Percentiles rank a stretch among this genome's conserved stretches.
Conservation (phyloP, 2,113 vertebrate species). For the Vicugna pacos region DNA sequence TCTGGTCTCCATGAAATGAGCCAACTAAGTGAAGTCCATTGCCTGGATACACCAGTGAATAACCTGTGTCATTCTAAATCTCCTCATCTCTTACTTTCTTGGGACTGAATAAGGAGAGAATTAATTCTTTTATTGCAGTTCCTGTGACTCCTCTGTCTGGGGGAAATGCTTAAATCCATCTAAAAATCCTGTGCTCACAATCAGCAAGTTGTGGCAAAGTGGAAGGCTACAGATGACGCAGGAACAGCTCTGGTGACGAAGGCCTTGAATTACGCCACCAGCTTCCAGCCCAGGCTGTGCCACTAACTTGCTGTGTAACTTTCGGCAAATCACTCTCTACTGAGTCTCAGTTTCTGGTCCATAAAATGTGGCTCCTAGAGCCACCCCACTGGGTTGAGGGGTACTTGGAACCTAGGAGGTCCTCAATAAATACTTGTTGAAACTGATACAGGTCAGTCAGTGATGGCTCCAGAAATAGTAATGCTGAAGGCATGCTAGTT, state of each 20-base stretch:
- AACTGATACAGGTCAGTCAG: neutral
- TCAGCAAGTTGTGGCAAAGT: neutral
- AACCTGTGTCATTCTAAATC: neutral
- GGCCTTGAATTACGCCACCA: neutral
- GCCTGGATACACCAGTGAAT: neutral
- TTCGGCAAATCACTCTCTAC: neutral
- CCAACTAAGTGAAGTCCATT: neutral
- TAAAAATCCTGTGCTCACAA: neutral
- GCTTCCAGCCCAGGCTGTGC: neutral
- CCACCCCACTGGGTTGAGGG: neutral
- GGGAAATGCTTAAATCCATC: neutral
- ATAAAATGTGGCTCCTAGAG: neutral
- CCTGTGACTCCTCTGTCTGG: neutral
- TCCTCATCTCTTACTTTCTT: conserved; percentile 51
- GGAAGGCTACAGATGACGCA: neutral
- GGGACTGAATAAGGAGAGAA: neutral
- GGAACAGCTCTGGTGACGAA: neutral
- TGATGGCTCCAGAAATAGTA: neutral
- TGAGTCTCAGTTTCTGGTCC: neutral
- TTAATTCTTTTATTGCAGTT: neutral
- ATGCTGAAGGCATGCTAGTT: neutral
- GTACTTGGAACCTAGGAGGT: neutral
- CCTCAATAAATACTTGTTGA: neutral
- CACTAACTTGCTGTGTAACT: neutral
- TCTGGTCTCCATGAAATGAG: neutral